Evolutionary conservation across 92 coral and sea anemone species (phyloP), one percentile per base, ranked within the genome.

Genomic region (Plumapathes pennacea): DNA sequence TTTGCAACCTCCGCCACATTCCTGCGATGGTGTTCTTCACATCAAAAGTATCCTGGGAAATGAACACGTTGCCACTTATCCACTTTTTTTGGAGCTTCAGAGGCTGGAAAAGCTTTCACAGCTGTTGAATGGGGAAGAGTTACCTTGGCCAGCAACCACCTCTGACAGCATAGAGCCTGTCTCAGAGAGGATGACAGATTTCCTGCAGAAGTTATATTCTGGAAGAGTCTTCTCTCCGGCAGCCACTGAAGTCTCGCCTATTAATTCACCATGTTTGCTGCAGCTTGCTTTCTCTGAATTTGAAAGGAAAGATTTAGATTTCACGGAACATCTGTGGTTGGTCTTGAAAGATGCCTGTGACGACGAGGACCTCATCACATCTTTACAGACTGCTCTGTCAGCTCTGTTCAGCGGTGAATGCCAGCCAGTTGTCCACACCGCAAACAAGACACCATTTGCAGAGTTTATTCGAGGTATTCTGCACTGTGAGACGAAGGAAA

Each of bases 241-340:
- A 12, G 69, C 68, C 20, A 69, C 91, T 17, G n/a, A n/a, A n/a
- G n/a, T n/a, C n/a, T n/a, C n/a, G n/a, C n/a, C n/a, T n/a, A n/a
- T n/a, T n/a, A n/a, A n/a, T n/a, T n/a, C n/a, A n/a, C n/a, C n/a
- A n/a, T n/a, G n/a, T n/a, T 60, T 78, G 51, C 71, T 70, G 7
- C 85, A 72, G 10, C 66, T 82, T 14, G 77, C 85, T 3, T 32
- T 64, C 30, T 68, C 77, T 18, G 94, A 81, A 50, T 74, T 83
- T 45, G 62, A 50, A 10, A 70, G 99, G 20, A 89, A 94, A 41
- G 99, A 94, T 48, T 74, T 88, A 41, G 99, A 94, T 51, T 89
- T 89, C 25, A 81, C 99, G 8, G 99, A 94, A 62, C 60, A 75
- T 36, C 72, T 94, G 10, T 94, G 99, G 99, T 68, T 94, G 18